phyloP scores from a whole-genome alignment of 2,888 invertebrate species.

The Acholoe squamosa region DNA sequence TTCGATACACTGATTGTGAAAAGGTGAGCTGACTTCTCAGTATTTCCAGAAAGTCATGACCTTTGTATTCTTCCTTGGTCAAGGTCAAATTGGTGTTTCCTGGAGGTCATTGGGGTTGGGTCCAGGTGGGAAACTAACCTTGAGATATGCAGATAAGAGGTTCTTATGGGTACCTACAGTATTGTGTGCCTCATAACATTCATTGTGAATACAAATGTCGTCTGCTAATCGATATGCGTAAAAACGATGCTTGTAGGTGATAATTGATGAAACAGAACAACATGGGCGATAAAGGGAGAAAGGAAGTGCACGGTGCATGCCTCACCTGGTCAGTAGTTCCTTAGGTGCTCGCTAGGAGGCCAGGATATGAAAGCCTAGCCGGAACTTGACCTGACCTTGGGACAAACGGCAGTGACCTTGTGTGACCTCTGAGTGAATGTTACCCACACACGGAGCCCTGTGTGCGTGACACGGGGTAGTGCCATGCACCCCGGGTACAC shows the following conservation, averaged over 20 bases:
- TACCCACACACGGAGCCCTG: neutral
- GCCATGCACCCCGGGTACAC: neutral
- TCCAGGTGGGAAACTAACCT: neutral
- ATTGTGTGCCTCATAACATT: neutral
- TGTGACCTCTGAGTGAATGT: neutral
- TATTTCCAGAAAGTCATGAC: neutral
- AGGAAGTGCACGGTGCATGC: neutral
- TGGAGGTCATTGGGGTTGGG: neutral
- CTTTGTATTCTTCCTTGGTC: neutral
- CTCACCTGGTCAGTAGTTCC: slow-evolving; percentile 17
- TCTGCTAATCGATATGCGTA: slow-evolving; percentile 1
- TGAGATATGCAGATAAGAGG: neutral
- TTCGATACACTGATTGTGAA: no score
- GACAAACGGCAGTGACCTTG: slow-evolving; percentile 19
- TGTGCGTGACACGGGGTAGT: neutral
- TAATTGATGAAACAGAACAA: neutral
- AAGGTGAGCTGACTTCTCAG: neutral
- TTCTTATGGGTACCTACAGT: neutral
- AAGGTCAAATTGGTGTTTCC: neutral
- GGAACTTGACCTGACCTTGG: slow-evolving; percentile 33
- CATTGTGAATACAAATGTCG: no score
- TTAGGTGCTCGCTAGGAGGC: neutral
- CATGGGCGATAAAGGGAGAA: slow-evolving; percentile 13
- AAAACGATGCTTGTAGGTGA: neutral
- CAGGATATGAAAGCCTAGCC: neutral